phyloP scores from a whole-genome alignment of 2,113 vertebrate species.

The Embiotoca jacksoni region DNA sequence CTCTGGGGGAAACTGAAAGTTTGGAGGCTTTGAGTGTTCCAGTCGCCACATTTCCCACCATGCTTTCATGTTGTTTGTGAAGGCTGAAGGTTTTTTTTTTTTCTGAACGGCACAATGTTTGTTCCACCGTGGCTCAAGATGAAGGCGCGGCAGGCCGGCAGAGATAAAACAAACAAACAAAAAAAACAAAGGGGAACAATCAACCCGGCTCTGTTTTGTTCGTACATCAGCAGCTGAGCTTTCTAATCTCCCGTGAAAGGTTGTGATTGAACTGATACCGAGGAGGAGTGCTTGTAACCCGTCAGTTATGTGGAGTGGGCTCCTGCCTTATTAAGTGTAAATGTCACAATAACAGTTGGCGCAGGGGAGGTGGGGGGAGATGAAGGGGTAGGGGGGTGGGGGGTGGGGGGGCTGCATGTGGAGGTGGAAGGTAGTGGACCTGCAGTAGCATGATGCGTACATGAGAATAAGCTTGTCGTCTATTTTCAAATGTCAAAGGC shows the following conservation, averaged over 20 bases:
- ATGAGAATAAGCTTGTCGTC: conserved; percentile 26
- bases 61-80: conserved; percentile 32
- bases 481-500: conserved; percentile 70
- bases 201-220: conserved; percentile 23
- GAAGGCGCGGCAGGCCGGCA: conserved; percentile 4
- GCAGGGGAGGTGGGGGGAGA: neutral
- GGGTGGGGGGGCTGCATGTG: neutral
- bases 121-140: conserved; percentile 3
- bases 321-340: conserved; percentile 41
- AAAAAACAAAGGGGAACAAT: conserved; percentile 25
- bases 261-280: conserved; percentile 42
- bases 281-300: conserved; percentile 36
- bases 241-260: conserved; percentile 49
- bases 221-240: conserved; percentile 22
- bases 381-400: neutral
- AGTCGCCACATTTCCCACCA: conserved; percentile 39
- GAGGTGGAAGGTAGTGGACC: neutral
- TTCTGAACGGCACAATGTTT: conserved; percentile 2
- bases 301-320: conserved; percentile 29
- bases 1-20: conserved; percentile 6
- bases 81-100: conserved; percentile 18
- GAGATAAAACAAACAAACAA: conserved; percentile 17
- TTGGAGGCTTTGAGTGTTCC: conserved; percentile 46
- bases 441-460: conserved; percentile 25
- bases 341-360: conserved; percentile 44